Percentiles rank a stretch among this genome's conserved stretches.
phyloP scores from a whole-genome alignment of 53 echinoderm and acorn worm species.

The Crossaster papposus region DNA sequence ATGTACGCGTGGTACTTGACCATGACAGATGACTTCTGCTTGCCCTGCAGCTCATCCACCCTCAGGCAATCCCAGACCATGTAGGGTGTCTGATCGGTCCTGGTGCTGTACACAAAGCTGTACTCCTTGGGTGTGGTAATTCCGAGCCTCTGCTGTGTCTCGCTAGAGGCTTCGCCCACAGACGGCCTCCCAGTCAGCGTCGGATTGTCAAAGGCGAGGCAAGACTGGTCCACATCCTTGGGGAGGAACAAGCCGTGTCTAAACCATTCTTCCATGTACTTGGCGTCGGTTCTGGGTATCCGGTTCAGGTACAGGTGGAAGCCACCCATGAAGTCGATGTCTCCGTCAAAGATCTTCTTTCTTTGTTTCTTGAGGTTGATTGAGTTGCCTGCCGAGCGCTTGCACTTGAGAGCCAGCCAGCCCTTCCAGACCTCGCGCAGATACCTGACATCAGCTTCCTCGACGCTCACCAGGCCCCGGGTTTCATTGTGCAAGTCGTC shows the following conservation, averaged over 20 bases:
- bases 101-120: slow-evolving; percentile 49
- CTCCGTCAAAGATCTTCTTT: slow-evolving; percentile 14
- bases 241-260: slow-evolving; percentile 54
- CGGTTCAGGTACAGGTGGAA: slow-evolving; percentile 2
- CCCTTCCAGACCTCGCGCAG: slow-evolving; percentile 60
- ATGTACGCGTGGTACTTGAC: slow-evolving; percentile 52
- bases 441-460: slow-evolving; percentile 17
- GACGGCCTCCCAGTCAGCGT: slow-evolving; percentile 56
- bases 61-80: slow-evolving; percentile 61
- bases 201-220: slow-evolving; percentile 55
- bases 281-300: slow-evolving; percentile 14
- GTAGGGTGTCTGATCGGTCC: slow-evolving; percentile 43
- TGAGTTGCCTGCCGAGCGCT: background rate
- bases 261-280: slow-evolving; percentile 45
- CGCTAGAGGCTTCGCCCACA: background rate
- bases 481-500: slow-evolving; percentile 4
- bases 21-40: slow-evolving; percentile 36
- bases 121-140: slow-evolving; percentile 37
- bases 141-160: background rate
- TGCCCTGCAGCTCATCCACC: background rate
- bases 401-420: slow-evolving; percentile 54
- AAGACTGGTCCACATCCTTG: background rate
- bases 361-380: slow-evolving; percentile 56
- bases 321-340: background rate
- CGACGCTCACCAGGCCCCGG: slow-evolving; percentile 5